Evolutionary conservation across 2,888 invertebrate genomes (phyloP), one percentile per base, ranked within the genome.

Genomic region (Gymnoscelis rufifasciata): DNA sequence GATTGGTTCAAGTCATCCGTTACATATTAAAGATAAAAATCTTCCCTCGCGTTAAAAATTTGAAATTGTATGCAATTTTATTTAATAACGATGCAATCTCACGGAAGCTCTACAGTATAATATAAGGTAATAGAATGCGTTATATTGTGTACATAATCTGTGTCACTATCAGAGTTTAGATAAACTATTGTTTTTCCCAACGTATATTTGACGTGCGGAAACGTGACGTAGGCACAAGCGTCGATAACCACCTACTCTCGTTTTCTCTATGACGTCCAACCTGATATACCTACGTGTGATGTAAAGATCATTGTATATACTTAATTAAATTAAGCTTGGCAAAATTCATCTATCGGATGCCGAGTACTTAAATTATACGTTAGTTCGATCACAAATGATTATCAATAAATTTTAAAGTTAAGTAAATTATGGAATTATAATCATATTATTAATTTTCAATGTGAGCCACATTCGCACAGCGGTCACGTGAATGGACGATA

Each of bases 191-290:
- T 52, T 60, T 58, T 60, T 56, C 59, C 53, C 68, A 71, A 66
- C 65, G 68, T 64, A 69, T 68, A 59, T 61, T 68, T 72, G 68
- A 73, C 71, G 70, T 57, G 62, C 63, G 56, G 47, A 51, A 43
- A 46, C 46, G 64, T 73, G 73, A 74, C 72, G 77, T 57, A 64
- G 60, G 63, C 70, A 68, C 72, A 59, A 59, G 64, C 71, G 72
- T 71, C 62, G 72, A 69, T 73, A 72, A 59, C 73, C 71, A 68
- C 75, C 73, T 71, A 79, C 82, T 79, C 77, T 78, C 73, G 66
- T 60, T 78, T 74, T 74, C 71, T 55, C 60, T 57, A 58, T 74
- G 74, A 80, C 80, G 78, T 74, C 53, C 52, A 30, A 40, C 30
- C 55, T 70, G 76, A 80, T 83, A 80, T n/a, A n/a, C 73, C 71